Evolutionary conservation across 2,113 vertebrate species (phyloP), one percentile per base, ranked within the genome.

Genomic region (Syngnathus floridae): DNA sequence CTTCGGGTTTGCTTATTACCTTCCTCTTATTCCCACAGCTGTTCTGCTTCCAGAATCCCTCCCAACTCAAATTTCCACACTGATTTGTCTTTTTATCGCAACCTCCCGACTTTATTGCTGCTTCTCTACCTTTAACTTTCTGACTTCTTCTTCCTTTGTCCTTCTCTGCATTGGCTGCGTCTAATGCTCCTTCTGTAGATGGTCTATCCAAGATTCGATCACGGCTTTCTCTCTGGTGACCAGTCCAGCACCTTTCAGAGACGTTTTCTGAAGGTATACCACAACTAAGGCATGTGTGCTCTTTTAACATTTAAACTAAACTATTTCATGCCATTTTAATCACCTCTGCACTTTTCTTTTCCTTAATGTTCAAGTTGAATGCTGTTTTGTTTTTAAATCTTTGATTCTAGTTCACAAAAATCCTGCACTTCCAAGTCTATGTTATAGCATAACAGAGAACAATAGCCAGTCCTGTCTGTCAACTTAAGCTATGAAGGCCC

Each of bases 251-350:
- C 67, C 70, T 93, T 92, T 92, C 92, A 86, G 82, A 92, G 90
- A 69, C 91, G 87, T n/a, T 69, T 95, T 81, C 88, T 97, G 84
- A 97, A 97, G 95, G 95, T 98, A 96, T 90, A 80, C 48, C 54
- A 61, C 69, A 56, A 84, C 75, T 73, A 0, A 84, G 54, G 79
- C 51, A 69, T 56, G 69, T 72, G 58, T 26, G 69, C 52, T 55
- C 46, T 69, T 76, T 72, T 67, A 76, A 76, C 69, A 58, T 61
- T 64, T 70, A 48, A 74, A 70, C 62, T 41, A 0, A 3, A 11
- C 21, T 66, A 35, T 37, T 21, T 60, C 3, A 14, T 46, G 58
- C 56, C 26, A 51, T 51, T 66, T 48, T 40, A 12, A 66, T 45
- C 48, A 22, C 16, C n/a, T 43, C 36, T n/a, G 4, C 4, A 31